Evolutionary conservation across 1,140 invertebrate genomes (phyloP).

Genomic region (Helicoverpa armigera): DNA sequence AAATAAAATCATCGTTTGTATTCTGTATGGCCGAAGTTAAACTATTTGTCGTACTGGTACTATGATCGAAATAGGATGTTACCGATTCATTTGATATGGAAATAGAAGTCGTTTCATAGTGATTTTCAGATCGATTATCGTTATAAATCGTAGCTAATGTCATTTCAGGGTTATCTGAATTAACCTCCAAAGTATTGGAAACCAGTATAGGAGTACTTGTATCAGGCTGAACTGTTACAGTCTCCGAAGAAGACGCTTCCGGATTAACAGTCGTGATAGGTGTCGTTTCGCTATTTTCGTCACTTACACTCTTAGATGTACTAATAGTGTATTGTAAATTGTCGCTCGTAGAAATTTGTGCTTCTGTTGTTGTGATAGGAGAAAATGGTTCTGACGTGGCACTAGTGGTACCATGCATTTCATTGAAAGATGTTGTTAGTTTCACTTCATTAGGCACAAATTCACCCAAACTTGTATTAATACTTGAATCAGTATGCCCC

Average conservation of each 20-base stretch:
- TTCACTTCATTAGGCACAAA: background rate
- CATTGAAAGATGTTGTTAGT: background rate
- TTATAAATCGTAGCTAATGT: background rate
- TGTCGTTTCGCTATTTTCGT: background rate
- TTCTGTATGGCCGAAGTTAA: background rate
- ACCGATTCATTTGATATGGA: background rate
- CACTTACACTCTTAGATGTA: background rate
- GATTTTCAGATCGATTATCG: background rate
- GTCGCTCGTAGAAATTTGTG: background rate
- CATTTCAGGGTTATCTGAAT: background rate
- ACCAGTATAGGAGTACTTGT: background rate
- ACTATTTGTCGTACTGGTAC: background rate
- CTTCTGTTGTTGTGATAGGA: background rate
- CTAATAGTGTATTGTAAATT: background rate
- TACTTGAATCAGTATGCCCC: too few species aligned
- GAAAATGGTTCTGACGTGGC: background rate
- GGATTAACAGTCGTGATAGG: background rate
- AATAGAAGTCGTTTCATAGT: too few species aligned
- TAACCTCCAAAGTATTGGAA: background rate
- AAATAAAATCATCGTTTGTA: background rate
- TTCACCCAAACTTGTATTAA: background rate
- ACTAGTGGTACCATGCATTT: background rate
- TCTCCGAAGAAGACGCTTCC: background rate
- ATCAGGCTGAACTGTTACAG: background rate
- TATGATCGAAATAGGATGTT: background rate